Evolutionary conservation across 2,797 vertebrate genomes (phyloP).

Genomic region (Ictinia mississippiensis): DNA sequence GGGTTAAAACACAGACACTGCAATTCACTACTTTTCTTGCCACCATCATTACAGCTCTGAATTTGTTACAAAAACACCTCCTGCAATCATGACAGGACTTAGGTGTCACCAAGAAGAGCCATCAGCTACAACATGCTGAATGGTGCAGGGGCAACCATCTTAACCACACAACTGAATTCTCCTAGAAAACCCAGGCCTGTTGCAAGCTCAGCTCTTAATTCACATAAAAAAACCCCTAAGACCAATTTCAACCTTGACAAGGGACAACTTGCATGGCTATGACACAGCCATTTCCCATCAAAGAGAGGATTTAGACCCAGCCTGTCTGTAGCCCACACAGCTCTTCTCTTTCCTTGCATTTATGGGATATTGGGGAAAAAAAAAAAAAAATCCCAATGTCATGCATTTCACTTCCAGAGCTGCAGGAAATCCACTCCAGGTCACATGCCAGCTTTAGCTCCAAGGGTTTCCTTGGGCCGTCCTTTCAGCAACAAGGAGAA

Average conservation of each 20-base stretch:
- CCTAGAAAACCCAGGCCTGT: not conserved
- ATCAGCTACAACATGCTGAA: not conserved
- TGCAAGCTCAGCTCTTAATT: not conserved
- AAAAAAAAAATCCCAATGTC: not conserved
- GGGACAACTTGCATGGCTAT: not conserved
- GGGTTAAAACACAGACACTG: not conserved
- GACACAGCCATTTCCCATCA: not conserved
- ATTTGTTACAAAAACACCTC: not conserved
- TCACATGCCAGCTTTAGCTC: constrained; percentile 13
- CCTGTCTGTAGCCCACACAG: not conserved
- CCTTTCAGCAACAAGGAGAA: constrained; percentile 56
- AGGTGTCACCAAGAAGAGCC: not conserved
- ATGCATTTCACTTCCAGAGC: not conserved
- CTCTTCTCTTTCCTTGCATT: not conserved
- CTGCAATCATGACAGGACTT: not conserved
- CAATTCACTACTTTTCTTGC: not conserved
- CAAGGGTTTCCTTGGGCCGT: constrained; percentile 35
- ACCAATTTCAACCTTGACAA: not conserved
- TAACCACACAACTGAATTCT: not conserved
- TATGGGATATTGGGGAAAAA: not conserved
- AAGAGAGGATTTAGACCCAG: not conserved
- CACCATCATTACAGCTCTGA: not conserved
- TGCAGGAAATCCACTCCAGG: constrained; percentile 35
- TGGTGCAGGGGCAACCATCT: not conserved
- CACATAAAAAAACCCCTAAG: not conserved